Evolutionary conservation across 2,888 invertebrate genomes (phyloP).

Genomic region (Cephus runcator): DNA sequence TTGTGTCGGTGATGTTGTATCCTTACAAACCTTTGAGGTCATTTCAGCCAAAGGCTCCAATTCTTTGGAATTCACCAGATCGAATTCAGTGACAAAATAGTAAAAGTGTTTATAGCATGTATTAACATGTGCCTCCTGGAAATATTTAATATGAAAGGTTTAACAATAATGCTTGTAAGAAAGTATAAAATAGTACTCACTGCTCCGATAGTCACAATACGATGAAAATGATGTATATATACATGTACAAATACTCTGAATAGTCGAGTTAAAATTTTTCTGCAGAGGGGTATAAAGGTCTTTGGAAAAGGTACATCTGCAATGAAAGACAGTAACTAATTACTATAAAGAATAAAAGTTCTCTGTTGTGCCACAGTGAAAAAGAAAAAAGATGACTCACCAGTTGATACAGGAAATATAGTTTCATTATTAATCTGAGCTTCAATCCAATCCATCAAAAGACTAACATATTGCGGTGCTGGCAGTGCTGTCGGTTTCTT

Average conservation of each 20-base stretch:
- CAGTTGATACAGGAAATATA: constrained; percentile 84
- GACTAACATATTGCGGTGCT: constrained; percentile 83
- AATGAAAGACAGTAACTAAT: constrained; percentile 30
- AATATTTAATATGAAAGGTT: background rate
- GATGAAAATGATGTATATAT: constrained; percentile 94
- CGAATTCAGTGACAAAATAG: constrained; percentile 90
- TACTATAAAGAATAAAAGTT: background rate
- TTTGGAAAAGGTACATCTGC: constrained; percentile 88
- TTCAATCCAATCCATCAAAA: constrained; percentile 94
- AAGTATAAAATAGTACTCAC: constrained; percentile 70
- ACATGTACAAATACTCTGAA: constrained; percentile 94
- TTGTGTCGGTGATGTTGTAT: constrained; percentile 50
- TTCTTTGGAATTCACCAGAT: constrained; percentile 84
- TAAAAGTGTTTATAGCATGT: constrained; percentile 96
- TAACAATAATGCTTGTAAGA: background rate
- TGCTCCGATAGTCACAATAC: constrained; percentile 86
- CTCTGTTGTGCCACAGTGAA: background rate
- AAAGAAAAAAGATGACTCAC: constrained; percentile 53
- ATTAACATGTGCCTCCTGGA: constrained; percentile 90
- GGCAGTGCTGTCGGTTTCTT: constrained; percentile 84
- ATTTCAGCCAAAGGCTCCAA: constrained; percentile 85
- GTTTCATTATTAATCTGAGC: constrained; percentile 88
- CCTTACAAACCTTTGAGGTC: constrained; percentile 78
- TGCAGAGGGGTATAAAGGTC: constrained; percentile 80
- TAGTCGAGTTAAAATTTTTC: constrained; percentile 87